These are phyloP conservation scores for Eudyptes chrysolophus DNA, from an alignment of 2,113 vertebrate genomes.

Conservation along the genomic window DNA sequence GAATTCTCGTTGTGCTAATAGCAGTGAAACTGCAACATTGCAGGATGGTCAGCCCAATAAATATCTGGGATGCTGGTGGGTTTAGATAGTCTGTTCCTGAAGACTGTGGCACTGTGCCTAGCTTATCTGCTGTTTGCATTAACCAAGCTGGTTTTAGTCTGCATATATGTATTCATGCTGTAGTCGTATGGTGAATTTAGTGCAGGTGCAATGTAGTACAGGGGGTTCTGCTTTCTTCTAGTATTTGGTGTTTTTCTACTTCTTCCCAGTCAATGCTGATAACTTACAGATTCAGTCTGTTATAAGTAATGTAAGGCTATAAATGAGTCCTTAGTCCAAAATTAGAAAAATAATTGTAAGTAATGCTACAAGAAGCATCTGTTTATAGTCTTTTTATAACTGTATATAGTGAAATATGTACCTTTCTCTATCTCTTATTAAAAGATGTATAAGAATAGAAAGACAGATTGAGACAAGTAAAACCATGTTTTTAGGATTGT, in stretches of 20 bases:
- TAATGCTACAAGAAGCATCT: neutral
- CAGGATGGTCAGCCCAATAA: neutral
- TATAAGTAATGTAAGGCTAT: neutral
- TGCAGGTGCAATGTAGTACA: neutral
- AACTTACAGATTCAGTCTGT: neutral
- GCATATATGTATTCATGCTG: neutral
- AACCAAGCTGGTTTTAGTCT: neutral
- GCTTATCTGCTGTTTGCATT: neutral
- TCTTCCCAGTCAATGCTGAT: neutral
- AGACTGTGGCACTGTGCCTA: neutral
- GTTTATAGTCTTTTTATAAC: neutral
- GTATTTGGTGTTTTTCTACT: neutral
- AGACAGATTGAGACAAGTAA: neutral
- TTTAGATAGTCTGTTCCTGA: neutral
- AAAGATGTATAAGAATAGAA: neutral
- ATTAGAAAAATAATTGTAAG: neutral
- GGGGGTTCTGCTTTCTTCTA: neutral
- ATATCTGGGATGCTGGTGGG: neutral
- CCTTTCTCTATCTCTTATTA: neutral
- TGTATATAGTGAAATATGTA: neutral
- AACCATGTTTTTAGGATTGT: constrained; percentile 74
- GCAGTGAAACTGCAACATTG: neutral
- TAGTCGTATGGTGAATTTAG: neutral
- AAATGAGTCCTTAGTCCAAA: neutral
- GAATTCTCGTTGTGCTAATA: neutral